Evolutionary conservation across 2,113 vertebrate genomes (phyloP).

Genomic region (Dicrurus megarhynchus): DNA sequence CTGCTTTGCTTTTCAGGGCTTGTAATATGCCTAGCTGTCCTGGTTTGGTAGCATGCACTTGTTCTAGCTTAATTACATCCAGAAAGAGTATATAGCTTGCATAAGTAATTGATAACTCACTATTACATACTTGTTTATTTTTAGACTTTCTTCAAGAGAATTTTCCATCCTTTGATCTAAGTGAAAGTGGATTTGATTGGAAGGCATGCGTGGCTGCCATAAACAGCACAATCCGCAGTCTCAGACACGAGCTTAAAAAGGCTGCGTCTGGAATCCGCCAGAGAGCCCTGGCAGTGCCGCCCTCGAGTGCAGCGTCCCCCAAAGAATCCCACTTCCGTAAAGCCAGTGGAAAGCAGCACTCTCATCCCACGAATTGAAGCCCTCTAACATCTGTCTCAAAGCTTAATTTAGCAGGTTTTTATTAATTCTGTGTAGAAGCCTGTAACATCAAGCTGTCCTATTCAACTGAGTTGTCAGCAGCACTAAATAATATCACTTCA

Average conservation of each 20-base stretch:
- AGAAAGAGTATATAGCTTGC: not conserved
- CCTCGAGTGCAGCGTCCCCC: not conserved
- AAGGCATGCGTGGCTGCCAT: slow-evolving; percentile 78
- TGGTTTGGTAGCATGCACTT: not conserved
- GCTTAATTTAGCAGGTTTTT: not conserved
- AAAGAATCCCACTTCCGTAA: not conserved
- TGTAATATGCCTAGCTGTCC: not conserved
- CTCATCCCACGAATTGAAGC: not conserved
- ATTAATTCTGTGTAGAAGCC: not conserved
- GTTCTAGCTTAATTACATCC: not conserved
- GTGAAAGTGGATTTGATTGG: slow-evolving; percentile 75
- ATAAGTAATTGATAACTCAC: slow-evolving; percentile 21
- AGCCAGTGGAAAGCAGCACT: not conserved
- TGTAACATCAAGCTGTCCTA: not conserved
- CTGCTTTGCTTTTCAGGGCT: not conserved
- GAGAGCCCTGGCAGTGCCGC: not conserved
- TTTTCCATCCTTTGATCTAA: slow-evolving; percentile 71
- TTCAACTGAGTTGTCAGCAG: not conserved
- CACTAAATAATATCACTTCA: not conserved
- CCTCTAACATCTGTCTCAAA: not conserved
- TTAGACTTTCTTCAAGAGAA: slow-evolving; percentile 80
- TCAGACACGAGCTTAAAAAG: slow-evolving; percentile 61
- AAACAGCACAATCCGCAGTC: slow-evolving; percentile 73
- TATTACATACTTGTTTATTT: slow-evolving; percentile 13
- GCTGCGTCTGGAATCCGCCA: not conserved